Evolutionary conservation across 2,888 invertebrate genomes (phyloP), one percentile per base, ranked within the genome.

Genomic region (Cosmopolites sordidus): DNA sequence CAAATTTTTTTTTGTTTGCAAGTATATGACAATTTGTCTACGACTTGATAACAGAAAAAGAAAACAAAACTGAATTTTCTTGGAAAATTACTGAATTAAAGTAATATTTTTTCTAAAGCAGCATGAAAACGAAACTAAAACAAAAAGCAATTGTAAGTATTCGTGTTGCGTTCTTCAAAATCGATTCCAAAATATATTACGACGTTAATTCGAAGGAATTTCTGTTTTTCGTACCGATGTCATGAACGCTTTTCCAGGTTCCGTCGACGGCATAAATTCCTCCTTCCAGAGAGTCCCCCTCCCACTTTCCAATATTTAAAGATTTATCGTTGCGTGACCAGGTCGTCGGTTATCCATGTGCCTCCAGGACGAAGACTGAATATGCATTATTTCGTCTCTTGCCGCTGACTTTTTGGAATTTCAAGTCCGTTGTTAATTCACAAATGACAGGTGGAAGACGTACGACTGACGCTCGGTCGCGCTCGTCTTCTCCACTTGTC

Each of bases 361-460:
- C 50, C 53, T 58, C 48, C 56, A 33, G 22, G 22, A 22, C 22
- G 22, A 22, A 39, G 39, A 55, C 58, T 56, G 58, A 61, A 64
- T 62, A 63, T 63, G 64, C 61, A 64, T 64, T 64, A 64, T 64
- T 63, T 62, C 53, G 58, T 62, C 58, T 57, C 61, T n/a, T 61
- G 54, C 56, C 59, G 56, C 54, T 51, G 58, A 60, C 62, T 61
- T 58, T 61, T 44, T 39, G 60, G 64, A 64, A 66, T 66, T 60
- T 62, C 57, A 62, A 64, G 59, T 62, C 54, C 59, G 59, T 56
- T 61, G 64, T 62, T 65, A 61, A 62, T 66, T 65, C 67, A 63
- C 53, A 60, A 62, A 62, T 63, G 64, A 64, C 69, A 69, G 64
- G 60, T 60, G 58, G 45, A 44, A 69, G 69, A 70, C 63, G 62